Evolutionary conservation across 2,888 invertebrate species (phyloP).

Genomic region (Tetramorium bicarinatum): DNA sequence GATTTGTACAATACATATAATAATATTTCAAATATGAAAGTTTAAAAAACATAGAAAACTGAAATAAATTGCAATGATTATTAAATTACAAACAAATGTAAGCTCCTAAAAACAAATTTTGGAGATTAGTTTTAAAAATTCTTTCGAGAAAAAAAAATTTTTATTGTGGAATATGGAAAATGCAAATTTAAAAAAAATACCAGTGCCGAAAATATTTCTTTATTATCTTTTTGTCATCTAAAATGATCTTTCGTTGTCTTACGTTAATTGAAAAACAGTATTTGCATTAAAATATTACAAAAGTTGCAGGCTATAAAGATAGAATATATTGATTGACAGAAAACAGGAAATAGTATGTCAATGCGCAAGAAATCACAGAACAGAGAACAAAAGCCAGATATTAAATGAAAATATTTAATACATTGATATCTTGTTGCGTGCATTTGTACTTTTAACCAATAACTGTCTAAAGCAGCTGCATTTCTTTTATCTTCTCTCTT

Average conservation of each 20-base stretch:
- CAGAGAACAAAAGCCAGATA: background rate
- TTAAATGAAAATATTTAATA: conserved; percentile 13
- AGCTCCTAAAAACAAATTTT: background rate
- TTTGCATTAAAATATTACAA: background rate
- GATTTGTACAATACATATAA: background rate
- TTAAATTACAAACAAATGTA: background rate
- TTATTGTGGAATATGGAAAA: background rate
- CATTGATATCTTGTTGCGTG: background rate
- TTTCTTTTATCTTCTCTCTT: background rate
- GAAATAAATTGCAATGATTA: background rate
- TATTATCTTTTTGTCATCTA: background rate
- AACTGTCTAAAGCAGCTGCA: background rate
- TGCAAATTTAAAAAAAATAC: background rate
- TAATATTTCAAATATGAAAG: background rate
- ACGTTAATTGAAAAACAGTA: conserved; percentile 7
- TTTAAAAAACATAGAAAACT: background rate
- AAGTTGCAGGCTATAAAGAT: background rate
- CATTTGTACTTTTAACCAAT: conserved; percentile 8
- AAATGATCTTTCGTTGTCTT: too few species aligned
- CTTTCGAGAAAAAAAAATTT: background rate
- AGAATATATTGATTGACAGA: background rate
- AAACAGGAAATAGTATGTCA: background rate
- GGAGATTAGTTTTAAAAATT: background rate
- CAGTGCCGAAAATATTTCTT: background rate
- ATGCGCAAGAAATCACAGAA: conserved; percentile 11